Conservation (phyloP, 2,797 vertebrate genomes). For the Spondyliosoma cantharus region DNA sequence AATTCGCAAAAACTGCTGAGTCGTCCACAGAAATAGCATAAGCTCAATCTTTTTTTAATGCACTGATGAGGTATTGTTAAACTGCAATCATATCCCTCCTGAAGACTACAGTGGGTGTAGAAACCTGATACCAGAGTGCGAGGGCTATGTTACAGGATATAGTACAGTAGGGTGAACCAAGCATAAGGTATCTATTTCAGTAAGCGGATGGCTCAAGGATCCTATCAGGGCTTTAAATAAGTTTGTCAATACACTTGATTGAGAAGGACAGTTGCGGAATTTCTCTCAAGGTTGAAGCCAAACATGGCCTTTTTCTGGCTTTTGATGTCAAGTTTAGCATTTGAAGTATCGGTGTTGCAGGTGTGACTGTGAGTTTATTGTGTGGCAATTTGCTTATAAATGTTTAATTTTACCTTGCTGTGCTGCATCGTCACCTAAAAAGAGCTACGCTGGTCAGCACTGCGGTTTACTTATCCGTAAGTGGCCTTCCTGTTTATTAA, state of each 20-base stretch:
- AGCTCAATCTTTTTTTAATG: slow-evolving; percentile 58
- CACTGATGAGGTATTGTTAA: slow-evolving; percentile 59
- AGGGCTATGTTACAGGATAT: slow-evolving; percentile 68
- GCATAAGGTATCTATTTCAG: slow-evolving; percentile 69
- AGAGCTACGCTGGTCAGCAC: slow-evolving; percentile 20
- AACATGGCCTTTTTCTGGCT: slow-evolving; percentile 20
- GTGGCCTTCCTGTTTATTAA: not conserved
- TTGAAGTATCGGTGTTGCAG: slow-evolving; percentile 4
- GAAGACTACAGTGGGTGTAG: slow-evolving; percentile 40
- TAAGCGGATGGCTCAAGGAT: slow-evolving; percentile 65
- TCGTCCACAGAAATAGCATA: slow-evolving; percentile 57
- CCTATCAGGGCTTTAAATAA: slow-evolving; percentile 72
- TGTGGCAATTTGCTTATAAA: slow-evolving; percentile 41
- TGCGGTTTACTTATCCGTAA: not conserved
- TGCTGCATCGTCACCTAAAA: slow-evolving; percentile 21
- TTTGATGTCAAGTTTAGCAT: not conserved
- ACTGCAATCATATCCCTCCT: slow-evolving; percentile 51
- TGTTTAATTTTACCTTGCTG: slow-evolving; percentile 50
- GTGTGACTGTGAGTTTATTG: slow-evolving; percentile 13
- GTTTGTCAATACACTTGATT: slow-evolving; percentile 73
- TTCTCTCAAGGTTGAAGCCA: slow-evolving; percentile 67
- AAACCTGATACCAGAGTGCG: slow-evolving; percentile 50
- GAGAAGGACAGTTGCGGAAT: slow-evolving; percentile 51
- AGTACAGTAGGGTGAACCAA: slow-evolving; percentile 33
- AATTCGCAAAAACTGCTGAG: slow-evolving; percentile 73